These are phyloP conservation scores for Gadus chalcogrammus DNA, from an alignment of 2,113 vertebrate species.

Conservation along the genomic window DNA sequence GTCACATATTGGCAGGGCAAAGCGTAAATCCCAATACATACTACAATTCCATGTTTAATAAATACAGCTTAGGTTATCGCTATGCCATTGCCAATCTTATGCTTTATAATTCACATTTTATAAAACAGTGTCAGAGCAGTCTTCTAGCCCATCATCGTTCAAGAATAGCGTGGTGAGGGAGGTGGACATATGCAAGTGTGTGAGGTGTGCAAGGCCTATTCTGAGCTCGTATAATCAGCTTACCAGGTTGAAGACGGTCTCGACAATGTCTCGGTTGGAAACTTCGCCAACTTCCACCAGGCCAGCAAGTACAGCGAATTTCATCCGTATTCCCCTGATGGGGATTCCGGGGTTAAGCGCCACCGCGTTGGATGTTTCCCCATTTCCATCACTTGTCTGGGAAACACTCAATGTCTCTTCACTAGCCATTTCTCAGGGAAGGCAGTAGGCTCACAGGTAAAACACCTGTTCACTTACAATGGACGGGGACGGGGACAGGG, in stretches of 20 bases:
- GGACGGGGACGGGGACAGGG: slow-evolving; percentile 1
- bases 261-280: slow-evolving; percentile 88
- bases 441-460: slow-evolving; percentile 66
- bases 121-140: too few species aligned
- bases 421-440: slow-evolving; percentile 65
- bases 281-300: slow-evolving; percentile 95
- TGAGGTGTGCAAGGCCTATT: slow-evolving; percentile 35
- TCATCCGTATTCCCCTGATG: slow-evolving; percentile 93
- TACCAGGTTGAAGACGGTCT: slow-evolving; percentile 97
- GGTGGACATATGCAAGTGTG: neutral
- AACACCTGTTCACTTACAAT: slow-evolving; percentile 72
- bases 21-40: neutral
- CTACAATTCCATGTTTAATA: too few species aligned
- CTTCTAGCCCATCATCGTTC: too few species aligned
- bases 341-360: slow-evolving; percentile 83
- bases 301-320: slow-evolving; percentile 90
- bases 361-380: slow-evolving; percentile 57
- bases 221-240: slow-evolving; percentile 69
- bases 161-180: too few species aligned
- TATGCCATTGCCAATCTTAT: too few species aligned
- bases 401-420: slow-evolving; percentile 51
- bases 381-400: slow-evolving; percentile 46
- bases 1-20: neutral
- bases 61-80: too few species aligned
- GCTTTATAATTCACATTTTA: too few species aligned